phyloP scores from a whole-genome alignment of 2,888 invertebrate species.

The Drosophila peninsularis region DNA sequence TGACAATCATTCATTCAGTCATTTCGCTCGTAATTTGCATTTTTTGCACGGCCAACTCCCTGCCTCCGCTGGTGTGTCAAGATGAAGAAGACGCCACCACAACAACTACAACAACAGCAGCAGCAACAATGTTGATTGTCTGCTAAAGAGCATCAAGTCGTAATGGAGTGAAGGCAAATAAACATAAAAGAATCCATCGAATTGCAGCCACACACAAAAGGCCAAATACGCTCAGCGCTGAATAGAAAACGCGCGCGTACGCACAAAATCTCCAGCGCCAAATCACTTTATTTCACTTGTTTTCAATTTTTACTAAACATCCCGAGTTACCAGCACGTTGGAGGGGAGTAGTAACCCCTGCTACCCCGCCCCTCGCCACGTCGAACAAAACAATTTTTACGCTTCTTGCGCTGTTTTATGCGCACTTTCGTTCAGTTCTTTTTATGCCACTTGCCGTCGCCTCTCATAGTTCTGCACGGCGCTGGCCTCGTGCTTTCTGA shows the following conservation, averaged over 20 bases:
- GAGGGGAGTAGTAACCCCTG: neutral
- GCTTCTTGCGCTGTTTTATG: constrained; percentile 34
- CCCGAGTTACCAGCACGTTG: neutral
- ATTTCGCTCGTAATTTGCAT: constrained; percentile 75
- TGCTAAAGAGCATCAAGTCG: constrained; percentile 80
- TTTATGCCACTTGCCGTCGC: constrained; percentile 16
- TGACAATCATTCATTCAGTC: constrained; percentile 54
- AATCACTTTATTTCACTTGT: constrained; percentile 82
- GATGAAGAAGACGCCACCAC: constrained; percentile 13
- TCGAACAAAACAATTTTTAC: constrained; percentile 26
- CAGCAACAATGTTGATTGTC: constrained; percentile 72
- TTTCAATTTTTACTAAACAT: constrained; percentile 63
- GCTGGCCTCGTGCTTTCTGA: neutral
- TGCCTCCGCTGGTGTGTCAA: constrained; percentile 16
- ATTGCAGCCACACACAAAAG: constrained; percentile 74
- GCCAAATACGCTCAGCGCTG: constrained; percentile 35
- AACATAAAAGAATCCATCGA: constrained; percentile 77
- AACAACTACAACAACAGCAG: neutral
- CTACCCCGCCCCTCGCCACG: no score
- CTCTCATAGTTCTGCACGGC: constrained; percentile 9
- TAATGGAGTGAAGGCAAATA: constrained; percentile 78
- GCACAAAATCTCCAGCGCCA: constrained; percentile 74
- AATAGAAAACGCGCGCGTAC: constrained; percentile 71
- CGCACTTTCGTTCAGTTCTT: constrained; percentile 8
- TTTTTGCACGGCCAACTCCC: constrained; percentile 71